Evolutionary conservation across 2,888 invertebrate species (phyloP), one percentile per base, ranked within the genome.

Genomic region (Omphaloscelis lunosa): DNA sequence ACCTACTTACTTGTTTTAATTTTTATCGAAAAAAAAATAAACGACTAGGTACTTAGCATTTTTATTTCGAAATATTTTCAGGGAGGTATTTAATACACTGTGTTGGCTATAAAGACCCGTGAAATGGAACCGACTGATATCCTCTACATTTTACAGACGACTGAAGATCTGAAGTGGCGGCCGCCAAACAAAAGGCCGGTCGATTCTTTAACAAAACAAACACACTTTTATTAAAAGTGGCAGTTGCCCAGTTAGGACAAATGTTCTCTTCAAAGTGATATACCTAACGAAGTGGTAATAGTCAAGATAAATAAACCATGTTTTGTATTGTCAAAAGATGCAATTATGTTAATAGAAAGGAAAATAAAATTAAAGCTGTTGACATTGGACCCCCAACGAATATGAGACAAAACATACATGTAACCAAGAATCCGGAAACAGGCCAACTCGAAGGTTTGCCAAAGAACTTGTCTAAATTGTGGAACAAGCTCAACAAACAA

Each of bases 371-470:
- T 78, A 93, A 96, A 58, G 97, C 97, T 2, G 97, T 97, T 1
- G 97, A 98, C 84, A 99, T 99, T 82, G 98, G 98, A 2, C 97
- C 97, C 85, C 99, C 99, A 5, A 99, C 98, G 8, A 98, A 98
- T 91, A 98, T 99, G 39, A 97, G 98, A 82, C 98, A 98, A 89
- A 97, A 98, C 89, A 98, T 99, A 90, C 99, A 99, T 94, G 99
- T 99, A n/a, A 98, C 98, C 85, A 98, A 98, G 89, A 98, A 99
- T 93, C 97, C 97, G 29, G 97, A 97, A 87, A 98, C 99, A 0
- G 99, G 99, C 0, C 97, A 98, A 92, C 95, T 99, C 87, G 98
- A 98, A 89, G 99, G 99, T 0, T 96, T 99, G 61, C 99, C 99
- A 0, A 97, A 97, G 45, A 97, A 98, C 41, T 99, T 99, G 99